Evolutionary conservation across 2,113 vertebrate species (phyloP), one percentile per base, ranked within the genome.

Genomic region (Petaurus breviceps): DNA sequence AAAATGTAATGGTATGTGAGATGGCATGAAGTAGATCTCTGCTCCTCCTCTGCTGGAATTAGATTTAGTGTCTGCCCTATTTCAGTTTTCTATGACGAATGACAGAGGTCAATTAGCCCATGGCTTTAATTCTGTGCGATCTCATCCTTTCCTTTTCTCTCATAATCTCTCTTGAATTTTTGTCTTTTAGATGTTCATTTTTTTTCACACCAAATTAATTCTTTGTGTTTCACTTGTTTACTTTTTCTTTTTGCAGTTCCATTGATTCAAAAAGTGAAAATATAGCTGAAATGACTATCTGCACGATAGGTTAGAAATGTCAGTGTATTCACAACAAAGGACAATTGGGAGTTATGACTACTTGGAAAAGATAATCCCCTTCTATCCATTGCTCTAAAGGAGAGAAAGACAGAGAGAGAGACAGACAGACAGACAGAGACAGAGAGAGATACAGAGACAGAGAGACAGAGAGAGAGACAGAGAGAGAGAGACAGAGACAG

Each of bases 1-100:
- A n/a, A 77, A 77, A n/a, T 77, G 14, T 77, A 77, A 84, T 52
- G 16, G 16, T 6, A 43, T 22, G n/a, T 43, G 68, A 19, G 19
- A 84, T 84, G 19, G n/a, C n/a, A 84, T 22, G 68, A 77, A 43
- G 19, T 43, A 84, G n/a, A 43, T 43, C 10, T 84, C 68, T 84
- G 68, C n/a, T 94, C 94, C 57, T 92, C 53, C 26, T 96, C 7
- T 50, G 93, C 10, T 89, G 47, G 53, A 96, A 61, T 95, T 94
- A 95, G 84, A 94, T 89, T 97, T 95, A 94, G 92, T 93, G 89
- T 93, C 31, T 77, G 68, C 43, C 28, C 22, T 91, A 23, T 95
- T 92, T 95, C 77, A 89, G 11, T 91, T n/a, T 54, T 93, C 0
- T 89, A 14, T 93, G 92, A 94, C 90, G 50, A 91, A 57, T 57